These are phyloP conservation scores for Scomber scombrus DNA, from an alignment of 2,113 vertebrate genomes.

Conservation along the genomic window DNA sequence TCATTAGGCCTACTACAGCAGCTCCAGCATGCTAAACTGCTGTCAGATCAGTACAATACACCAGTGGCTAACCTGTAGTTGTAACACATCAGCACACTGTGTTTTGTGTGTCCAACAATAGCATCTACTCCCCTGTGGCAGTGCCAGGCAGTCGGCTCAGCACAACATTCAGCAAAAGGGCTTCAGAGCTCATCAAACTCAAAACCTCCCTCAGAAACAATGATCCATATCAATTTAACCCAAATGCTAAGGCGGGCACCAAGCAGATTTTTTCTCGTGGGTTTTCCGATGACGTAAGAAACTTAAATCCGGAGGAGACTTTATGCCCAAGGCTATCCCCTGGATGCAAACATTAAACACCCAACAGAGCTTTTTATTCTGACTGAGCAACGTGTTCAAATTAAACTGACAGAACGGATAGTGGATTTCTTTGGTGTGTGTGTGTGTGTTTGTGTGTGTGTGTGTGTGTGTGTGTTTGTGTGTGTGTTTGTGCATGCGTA, in stretches of 20 bases:
- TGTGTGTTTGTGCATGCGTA: slow-evolving; percentile 50
- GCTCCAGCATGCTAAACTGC: slow-evolving; percentile 52
- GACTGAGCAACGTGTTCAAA: slow-evolving; percentile 52
- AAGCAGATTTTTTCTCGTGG: slow-evolving; percentile 40
- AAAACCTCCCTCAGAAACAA: slow-evolving; percentile 66
- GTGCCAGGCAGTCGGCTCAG: slow-evolving; percentile 54
- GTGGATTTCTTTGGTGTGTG: not conserved
- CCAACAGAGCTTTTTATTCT: slow-evolving; percentile 40
- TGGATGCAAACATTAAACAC: slow-evolving; percentile 26
- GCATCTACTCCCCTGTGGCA: slow-evolving; percentile 67
- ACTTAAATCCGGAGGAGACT: slow-evolving; percentile 21
- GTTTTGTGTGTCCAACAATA: slow-evolving; percentile 69
- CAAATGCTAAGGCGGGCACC: slow-evolving; percentile 56
- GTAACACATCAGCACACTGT: slow-evolving; percentile 32
- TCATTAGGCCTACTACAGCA: slow-evolving; percentile 39
- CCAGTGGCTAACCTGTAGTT: slow-evolving; percentile 49
- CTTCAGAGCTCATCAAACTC: slow-evolving; percentile 73
- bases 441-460: not conserved
- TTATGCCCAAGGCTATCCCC: slow-evolving; percentile 36
- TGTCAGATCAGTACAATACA: slow-evolving; percentile 57
- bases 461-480: slow-evolving; percentile 7
- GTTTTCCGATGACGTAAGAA: slow-evolving; percentile 6
- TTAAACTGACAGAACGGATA: slow-evolving; percentile 45
- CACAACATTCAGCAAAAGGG: slow-evolving; percentile 43
- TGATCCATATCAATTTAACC: slow-evolving; percentile 66